A percentile compares a stretch with the other conserved stretches of the same genome.
Conservation (phyloP, 1,140 invertebrate genomes). For the Sweltsa coloradensis region DNA sequence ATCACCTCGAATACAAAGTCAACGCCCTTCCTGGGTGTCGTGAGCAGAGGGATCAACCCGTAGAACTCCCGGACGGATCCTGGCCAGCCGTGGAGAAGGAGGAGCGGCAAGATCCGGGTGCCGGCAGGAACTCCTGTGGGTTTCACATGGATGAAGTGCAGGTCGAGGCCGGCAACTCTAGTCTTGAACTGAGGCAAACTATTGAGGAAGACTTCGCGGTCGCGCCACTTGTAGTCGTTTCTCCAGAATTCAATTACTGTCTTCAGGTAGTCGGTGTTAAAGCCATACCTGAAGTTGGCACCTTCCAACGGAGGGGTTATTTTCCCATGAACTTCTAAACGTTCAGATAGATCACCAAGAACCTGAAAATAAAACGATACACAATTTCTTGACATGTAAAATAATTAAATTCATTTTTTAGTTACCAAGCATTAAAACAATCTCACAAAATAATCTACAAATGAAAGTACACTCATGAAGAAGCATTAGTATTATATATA, state of each 20-base stretch:
- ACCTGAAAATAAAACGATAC: conserved; percentile 33
- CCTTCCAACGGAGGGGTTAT: conserved; percentile 49
- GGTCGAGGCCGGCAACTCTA: conserved; percentile 45
- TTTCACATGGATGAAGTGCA: conserved; percentile 60
- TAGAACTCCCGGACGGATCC: conserved; percentile 73
- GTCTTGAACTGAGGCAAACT: conserved; percentile 58
- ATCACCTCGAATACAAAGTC: conserved; percentile 69
- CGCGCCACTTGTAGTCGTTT: conserved; percentile 60
- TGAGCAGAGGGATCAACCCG: conserved; percentile 49
- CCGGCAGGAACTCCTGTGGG: conserved; percentile 29
- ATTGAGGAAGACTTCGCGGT: conserved; percentile 54
- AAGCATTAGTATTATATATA: too few relatives aligned
- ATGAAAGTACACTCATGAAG: too few relatives aligned
- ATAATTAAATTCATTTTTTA: too few relatives aligned
- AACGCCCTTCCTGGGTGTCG: conserved; percentile 35
- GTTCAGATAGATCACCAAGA: conserved; percentile 42
- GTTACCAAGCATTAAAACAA: too few relatives aligned
- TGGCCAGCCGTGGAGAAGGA: conserved; percentile 79
- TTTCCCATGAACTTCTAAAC: conserved; percentile 38
- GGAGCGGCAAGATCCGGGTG: conserved; percentile 42
- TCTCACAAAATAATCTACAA: too few relatives aligned
- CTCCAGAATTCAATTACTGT: conserved; percentile 57
- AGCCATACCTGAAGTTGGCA: conserved; percentile 61
- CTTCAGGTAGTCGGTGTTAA: conserved; percentile 53
- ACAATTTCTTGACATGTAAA: too few relatives aligned